Evolutionary conservation across 2,797 vertebrate species (phyloP).

Genomic region (Channa striata): DNA sequence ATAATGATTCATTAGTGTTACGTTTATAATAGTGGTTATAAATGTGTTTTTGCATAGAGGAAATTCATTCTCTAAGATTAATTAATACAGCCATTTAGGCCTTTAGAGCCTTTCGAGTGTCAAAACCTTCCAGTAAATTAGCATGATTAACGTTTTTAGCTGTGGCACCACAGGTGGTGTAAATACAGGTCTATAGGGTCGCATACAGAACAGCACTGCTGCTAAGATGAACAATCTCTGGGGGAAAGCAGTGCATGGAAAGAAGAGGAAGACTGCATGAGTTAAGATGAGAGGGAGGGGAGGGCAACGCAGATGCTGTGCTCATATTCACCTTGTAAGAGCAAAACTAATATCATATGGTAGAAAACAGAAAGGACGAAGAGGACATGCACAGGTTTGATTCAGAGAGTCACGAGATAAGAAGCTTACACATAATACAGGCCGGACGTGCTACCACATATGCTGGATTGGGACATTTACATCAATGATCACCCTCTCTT

Average conservation of each 20-base stretch:
- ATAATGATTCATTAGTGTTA: too few species aligned
- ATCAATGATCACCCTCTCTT: background rate
- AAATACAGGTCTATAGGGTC: background rate
- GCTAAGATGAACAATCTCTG: background rate
- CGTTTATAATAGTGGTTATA: too few species aligned
- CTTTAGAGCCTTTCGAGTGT: background rate
- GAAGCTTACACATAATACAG: background rate
- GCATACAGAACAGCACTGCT: background rate
- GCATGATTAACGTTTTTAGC: background rate
- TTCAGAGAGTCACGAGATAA: background rate
- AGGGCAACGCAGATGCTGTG: slow-evolving; percentile 28
- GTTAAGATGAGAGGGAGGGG: slow-evolving; percentile 27
- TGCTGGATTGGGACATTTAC: background rate
- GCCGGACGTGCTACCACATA: background rate
- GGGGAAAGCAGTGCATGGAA: background rate
- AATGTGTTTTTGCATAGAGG: background rate
- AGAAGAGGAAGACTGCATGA: slow-evolving; percentile 43
- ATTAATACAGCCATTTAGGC: background rate
- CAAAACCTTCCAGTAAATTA: background rate
- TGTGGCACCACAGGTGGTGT: background rate
- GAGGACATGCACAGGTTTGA: background rate
- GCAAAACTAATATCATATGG: slow-evolving; percentile 35
- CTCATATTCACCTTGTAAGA: slow-evolving; percentile 19
- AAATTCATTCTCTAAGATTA: background rate
- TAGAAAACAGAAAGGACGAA: slow-evolving; percentile 18